Evolutionary conservation across 2,888 invertebrate genomes (phyloP).

Genomic region (Drosophila yooni): DNA sequence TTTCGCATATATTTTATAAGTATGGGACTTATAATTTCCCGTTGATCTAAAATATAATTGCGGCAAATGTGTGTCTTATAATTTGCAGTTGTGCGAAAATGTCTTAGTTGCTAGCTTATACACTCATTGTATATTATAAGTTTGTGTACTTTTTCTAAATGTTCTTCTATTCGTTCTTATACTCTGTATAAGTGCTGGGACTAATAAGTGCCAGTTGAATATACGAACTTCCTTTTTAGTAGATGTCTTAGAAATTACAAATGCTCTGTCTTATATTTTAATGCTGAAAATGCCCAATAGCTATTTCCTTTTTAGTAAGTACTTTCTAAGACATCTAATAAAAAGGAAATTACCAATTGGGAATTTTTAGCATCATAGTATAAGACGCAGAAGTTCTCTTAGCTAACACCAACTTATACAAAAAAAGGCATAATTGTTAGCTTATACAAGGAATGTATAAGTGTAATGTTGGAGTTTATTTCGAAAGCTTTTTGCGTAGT

Average conservation of each 20-base stretch:
- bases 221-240: not conserved
- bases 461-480: not conserved
- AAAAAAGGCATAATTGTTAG: not conserved
- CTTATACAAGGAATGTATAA: slow-evolving; percentile 10
- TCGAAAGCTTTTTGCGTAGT: not conserved
- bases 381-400: not conserved
- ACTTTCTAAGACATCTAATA: not conserved
- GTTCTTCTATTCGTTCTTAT: not conserved
- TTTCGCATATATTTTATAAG: not conserved
- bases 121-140: not conserved
- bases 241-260: not conserved
- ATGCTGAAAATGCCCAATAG: not conserved
- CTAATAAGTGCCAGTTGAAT: not conserved
- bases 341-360: not conserved
- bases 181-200: not conserved
- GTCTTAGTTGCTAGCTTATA: not conserved
- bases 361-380: not conserved
- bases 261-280: not conserved
- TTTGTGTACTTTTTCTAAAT: accelerated
- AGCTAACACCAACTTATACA: not conserved
- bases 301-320: not conserved
- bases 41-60: not conserved
- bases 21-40: not conserved
- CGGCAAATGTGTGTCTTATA: not conserved
- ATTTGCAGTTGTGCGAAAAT: not conserved